These are phyloP conservation scores for Catocala fraxini DNA, from an alignment of 2,888 invertebrate genomes.

Conservation along the genomic window DNA sequence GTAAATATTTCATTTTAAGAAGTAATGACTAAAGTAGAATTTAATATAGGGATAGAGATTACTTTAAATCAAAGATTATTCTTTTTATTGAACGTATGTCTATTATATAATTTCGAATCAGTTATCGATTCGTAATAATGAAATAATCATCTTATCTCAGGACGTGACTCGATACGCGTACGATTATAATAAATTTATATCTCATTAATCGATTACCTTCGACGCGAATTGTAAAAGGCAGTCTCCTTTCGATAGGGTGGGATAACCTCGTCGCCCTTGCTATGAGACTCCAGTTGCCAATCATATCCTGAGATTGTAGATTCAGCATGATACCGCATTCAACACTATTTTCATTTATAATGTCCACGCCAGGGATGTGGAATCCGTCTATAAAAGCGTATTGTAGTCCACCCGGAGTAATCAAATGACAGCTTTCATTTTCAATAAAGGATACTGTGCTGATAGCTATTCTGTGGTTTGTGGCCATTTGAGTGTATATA, in stretches of 20 bases:
- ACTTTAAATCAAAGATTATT: no score
- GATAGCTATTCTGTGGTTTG: constrained; percentile 53
- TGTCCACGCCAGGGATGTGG: constrained; percentile 55
- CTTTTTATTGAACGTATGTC: no score
- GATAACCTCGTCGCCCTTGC: constrained; percentile 55
- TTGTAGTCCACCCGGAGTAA: constrained; percentile 61
- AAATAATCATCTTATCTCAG: constrained; percentile 61
- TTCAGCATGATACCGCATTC: constrained; percentile 64
- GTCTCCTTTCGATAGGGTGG: constrained; percentile 63
- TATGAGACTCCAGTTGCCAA: constrained; percentile 73
- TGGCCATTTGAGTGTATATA: constrained; percentile 44
- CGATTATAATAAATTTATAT: constrained; percentile 44
- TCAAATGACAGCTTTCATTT: constrained; percentile 65
- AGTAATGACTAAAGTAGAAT: no score
- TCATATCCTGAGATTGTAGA: constrained; percentile 54
- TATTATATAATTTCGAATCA: no score
- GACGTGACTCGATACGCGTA: constrained; percentile 73
- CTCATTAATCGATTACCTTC: constrained; percentile 68
- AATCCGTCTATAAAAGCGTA: constrained; percentile 59
- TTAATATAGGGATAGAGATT: no score
- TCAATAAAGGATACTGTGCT: constrained; percentile 21
- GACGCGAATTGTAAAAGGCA: constrained; percentile 65
- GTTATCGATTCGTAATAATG: constrained; percentile 42
- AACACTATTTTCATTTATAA: constrained; percentile 45
- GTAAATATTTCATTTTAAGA: no score